Evolutionary conservation across 2,888 invertebrate genomes (phyloP).

Genomic region (Cerceris ruficornis): DNA sequence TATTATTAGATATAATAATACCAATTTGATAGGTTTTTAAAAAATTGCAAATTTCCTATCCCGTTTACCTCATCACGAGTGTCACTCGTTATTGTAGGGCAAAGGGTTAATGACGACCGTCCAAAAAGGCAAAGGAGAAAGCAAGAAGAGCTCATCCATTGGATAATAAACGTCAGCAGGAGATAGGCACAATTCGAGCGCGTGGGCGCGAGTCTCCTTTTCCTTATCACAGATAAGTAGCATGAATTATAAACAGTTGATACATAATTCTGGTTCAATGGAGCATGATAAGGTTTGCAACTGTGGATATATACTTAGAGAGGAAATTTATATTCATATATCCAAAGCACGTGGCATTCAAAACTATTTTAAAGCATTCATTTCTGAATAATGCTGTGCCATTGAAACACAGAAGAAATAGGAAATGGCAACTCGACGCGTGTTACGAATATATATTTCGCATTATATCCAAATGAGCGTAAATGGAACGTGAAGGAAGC

Average conservation of each 20-base stretch:
- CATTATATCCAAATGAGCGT: too few species aligned
- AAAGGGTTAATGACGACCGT: too few species aligned
- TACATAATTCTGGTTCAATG: not conserved
- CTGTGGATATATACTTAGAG: not conserved
- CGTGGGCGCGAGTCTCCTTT: conserved; percentile 16
- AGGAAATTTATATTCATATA: not conserved
- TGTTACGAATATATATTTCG: too few species aligned
- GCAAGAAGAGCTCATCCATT: not conserved
- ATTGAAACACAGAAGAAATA: not conserved
- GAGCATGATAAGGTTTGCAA: not conserved
- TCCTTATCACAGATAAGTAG: conserved; percentile 18
- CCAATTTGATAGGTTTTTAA: too few species aligned
- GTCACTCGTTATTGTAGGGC: too few species aligned
- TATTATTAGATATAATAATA: too few species aligned
- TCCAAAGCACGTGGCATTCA: not conserved
- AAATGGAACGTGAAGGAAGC: too few species aligned
- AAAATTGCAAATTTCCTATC: too few species aligned
- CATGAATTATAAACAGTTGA: conserved; percentile 7
- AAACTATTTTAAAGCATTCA: not conserved
- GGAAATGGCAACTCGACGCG: too few species aligned
- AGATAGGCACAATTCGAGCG: conserved; percentile 14
- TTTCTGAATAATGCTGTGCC: not conserved
- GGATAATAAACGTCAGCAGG: conserved; percentile 16
- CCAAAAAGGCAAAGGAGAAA: not conserved
- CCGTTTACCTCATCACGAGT: too few species aligned